Conservation (phyloP, 2,888 invertebrate genomes). For the Calliopum simillimum region DNA sequence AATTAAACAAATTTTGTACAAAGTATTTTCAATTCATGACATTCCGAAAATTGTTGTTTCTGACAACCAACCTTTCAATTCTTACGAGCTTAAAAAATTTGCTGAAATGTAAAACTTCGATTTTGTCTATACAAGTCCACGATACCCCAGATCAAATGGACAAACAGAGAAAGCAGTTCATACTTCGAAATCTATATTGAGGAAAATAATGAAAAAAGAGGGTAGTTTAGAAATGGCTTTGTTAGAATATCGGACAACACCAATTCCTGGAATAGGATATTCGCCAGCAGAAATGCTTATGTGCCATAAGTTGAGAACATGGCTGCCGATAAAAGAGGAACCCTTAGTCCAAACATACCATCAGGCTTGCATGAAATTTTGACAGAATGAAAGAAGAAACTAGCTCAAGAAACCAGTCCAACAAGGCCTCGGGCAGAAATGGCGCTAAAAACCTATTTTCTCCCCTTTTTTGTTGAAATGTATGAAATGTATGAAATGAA, state of each 20-base stretch:
- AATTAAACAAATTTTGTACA: neutral
- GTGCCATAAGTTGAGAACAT: constrained; percentile 30
- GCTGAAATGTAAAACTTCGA: constrained; percentile 34
- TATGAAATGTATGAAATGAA: too few species aligned
- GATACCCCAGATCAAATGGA: constrained; percentile 32
- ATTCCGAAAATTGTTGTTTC: constrained; percentile 26
- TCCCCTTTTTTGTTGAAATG: too few species aligned
- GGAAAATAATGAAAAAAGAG: constrained; percentile 19
- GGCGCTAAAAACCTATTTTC: too few species aligned
- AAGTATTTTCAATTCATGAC: constrained; percentile 30
- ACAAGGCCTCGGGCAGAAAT: neutral
- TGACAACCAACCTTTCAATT: constrained; percentile 37
- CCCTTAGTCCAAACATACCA: constrained; percentile 26
- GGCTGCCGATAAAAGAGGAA: constrained; percentile 33
- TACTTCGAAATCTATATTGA: constrained; percentile 32
- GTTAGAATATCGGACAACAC: constrained; percentile 34
- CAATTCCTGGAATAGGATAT: constrained; percentile 32
- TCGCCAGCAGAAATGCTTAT: constrained; percentile 38
- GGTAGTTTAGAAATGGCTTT: constrained; percentile 33
- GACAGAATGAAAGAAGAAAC: neutral
- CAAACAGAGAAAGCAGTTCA: constrained; percentile 34
- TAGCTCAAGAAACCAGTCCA: neutral
- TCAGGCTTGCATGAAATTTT: constrained; percentile 10
- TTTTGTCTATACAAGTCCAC: constrained; percentile 33
- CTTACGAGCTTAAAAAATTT: constrained; percentile 28